These are phyloP conservation scores for Caenorhabditis angaria DNA, from an alignment of 2,888 invertebrate species.

Conservation along the genomic window DNA sequence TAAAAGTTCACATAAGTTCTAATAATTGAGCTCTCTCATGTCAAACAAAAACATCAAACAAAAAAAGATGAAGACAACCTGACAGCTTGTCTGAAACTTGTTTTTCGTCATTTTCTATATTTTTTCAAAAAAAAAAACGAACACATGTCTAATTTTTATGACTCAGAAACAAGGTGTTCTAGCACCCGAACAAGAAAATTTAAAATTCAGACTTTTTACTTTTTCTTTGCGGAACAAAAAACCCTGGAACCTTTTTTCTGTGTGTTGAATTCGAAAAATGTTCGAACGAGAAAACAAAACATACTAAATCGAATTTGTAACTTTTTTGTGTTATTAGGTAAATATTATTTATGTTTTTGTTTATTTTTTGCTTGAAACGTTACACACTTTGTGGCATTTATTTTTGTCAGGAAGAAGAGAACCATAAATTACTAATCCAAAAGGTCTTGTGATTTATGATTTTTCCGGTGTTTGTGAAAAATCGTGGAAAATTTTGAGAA, in stretches of 20 bases:
- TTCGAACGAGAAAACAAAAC: too few relatives aligned
- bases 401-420: not conserved
- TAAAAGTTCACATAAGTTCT: too few relatives aligned
- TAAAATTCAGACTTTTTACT: not conserved
- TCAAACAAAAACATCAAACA: too few relatives aligned
- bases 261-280: too few relatives aligned
- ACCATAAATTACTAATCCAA: not conserved
- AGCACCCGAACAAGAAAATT: not conserved
- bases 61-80: not conserved
- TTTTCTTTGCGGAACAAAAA: not conserved
- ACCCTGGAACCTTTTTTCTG: too few relatives aligned
- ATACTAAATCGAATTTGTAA: not conserved
- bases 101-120: not conserved
- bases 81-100: not conserved
- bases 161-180: not conserved
- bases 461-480: not conserved
- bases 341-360: too few relatives aligned
- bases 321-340: not conserved
- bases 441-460: not conserved
- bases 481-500: not conserved
- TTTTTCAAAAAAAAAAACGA: too few relatives aligned
- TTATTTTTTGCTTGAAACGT: not conserved
- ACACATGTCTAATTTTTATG: conserved; percentile 1
- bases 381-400: too few relatives aligned
- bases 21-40: not conserved